Conservation (phyloP, 1,140 invertebrate genomes). For the Scaptomyza hsui region DNA sequence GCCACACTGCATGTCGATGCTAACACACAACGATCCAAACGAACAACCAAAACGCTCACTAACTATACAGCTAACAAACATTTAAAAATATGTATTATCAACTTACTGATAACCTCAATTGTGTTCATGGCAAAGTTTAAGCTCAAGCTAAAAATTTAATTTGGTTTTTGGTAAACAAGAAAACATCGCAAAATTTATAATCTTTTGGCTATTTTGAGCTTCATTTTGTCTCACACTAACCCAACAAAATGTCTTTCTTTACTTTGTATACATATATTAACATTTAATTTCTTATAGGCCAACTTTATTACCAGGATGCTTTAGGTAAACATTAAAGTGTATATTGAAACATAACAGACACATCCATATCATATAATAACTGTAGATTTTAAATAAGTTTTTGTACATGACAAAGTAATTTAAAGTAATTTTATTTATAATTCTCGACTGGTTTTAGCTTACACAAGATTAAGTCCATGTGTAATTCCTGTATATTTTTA, state of each 20-base stretch:
- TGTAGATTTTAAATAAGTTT: neutral
- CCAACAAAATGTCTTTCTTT: slow-evolving; percentile 2
- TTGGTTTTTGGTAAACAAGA: slow-evolving; percentile 33
- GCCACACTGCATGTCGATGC: slow-evolving; percentile 59
- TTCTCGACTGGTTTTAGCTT: too few relatives aligned
- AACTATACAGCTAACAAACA: slow-evolving; percentile 8
- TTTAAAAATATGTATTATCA: slow-evolving; percentile 14
- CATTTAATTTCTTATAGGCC: slow-evolving; percentile 70
- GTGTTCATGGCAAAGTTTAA: slow-evolving; percentile 47
- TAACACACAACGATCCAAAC: slow-evolving; percentile 32
- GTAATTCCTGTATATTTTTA: neutral
- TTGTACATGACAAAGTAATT: too few relatives aligned
- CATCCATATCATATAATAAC: slow-evolving; percentile 13
- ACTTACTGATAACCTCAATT: slow-evolving; percentile 31
- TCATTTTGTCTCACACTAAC: slow-evolving; percentile 43
- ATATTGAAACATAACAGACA: slow-evolving; percentile 16
- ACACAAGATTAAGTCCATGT: too few relatives aligned
- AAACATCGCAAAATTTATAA: slow-evolving; percentile 2
- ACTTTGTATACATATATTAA: slow-evolving; percentile 59
- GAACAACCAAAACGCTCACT: slow-evolving; percentile 2
- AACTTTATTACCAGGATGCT: slow-evolving; percentile 45
- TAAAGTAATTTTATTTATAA: too few relatives aligned
- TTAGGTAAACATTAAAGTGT: slow-evolving; percentile 63
- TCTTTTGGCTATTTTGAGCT: slow-evolving; percentile 23
- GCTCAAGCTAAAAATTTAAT: slow-evolving; percentile 61